Evolutionary conservation across 2,888 invertebrate genomes (phyloP), one percentile per base, ranked within the genome.

Genomic region (Perizoma flavofasciatum): DNA sequence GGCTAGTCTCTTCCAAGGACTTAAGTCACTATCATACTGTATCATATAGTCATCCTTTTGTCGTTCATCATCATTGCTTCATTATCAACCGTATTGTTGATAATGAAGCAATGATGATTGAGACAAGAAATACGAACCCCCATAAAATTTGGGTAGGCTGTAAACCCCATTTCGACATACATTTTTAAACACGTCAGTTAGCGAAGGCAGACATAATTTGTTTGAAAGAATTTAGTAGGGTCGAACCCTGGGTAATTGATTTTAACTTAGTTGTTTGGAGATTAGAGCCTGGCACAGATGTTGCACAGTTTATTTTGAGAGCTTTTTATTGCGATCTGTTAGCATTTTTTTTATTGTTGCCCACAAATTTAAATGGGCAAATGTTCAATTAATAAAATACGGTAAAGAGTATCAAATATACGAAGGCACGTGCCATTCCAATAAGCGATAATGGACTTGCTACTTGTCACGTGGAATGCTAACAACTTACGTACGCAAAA

Each of bases 191-290:
- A 55, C 46, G 60, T 67, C 68, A 67, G 66, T 68, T 68, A 64
- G 59, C 61, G 39, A 65, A 54, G 59, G 60, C 59, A 40, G 52
- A 65, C 55, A 56, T 68, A 68, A 68, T 66, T 61, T 68, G 65
- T 65, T 63, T 59, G 58, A 67, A 71, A 69, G 68, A 69, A 69
- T 70, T 69, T 69, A 71, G 66, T 66, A 65, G 67, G 69, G 70
- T 69, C 65, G 40, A 58, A 66, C 65, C 57, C 55, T 53, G 62
- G 55, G 65, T 70, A 73, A 73, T 73, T 71, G 71, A 70, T 73
- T 72, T 64, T 50, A 61, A 67, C 65, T 69, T 68, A 70, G 68
- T 65, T 67, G 66, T 66, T 66, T 55, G 59, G 65, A 68, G 68
- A 73, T 73, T 70, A 73, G 69, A 63, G 53, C 53, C 41, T 37